These are phyloP conservation scores for Lasioglossum villosulum DNA, from an alignment of 2,888 invertebrate genomes.

Conservation along the genomic window DNA sequence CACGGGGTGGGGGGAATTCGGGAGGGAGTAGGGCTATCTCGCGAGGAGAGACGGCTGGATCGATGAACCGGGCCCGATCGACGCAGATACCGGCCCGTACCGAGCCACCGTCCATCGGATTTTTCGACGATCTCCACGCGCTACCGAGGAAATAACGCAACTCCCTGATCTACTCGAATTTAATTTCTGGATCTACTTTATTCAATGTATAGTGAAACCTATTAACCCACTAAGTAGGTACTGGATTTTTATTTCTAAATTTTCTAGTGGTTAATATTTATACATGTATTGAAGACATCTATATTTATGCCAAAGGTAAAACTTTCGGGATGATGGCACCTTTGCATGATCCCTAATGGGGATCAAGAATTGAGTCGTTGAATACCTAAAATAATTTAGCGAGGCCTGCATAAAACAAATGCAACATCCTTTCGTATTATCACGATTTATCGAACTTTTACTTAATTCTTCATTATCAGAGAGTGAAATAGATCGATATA, in stretches of 20 bases:
- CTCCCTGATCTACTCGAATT: neutral
- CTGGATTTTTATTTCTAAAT: neutral
- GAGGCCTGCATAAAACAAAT: too few species aligned
- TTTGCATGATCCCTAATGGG: too few species aligned
- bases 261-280: too few species aligned
- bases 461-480: too few species aligned
- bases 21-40: conserved; percentile 21
- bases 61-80: conserved; percentile 35
- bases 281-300: neutral
- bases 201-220: neutral
- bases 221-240: neutral
- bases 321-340: too few species aligned
- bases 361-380: too few species aligned
- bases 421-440: too few species aligned
- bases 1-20: neutral
- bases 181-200: neutral
- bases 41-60: conserved; percentile 24
- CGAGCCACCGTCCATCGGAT: conserved; percentile 10
- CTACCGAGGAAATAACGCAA: neutral
- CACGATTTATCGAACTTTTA: too few species aligned
- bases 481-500: too few species aligned
- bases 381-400: too few species aligned
- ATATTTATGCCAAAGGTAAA: neutral
- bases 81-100: conserved; percentile 21
- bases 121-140: neutral